phyloP scores from a whole-genome alignment of 2,888 invertebrate genomes.

The Chromoteleia sp. region DNA sequence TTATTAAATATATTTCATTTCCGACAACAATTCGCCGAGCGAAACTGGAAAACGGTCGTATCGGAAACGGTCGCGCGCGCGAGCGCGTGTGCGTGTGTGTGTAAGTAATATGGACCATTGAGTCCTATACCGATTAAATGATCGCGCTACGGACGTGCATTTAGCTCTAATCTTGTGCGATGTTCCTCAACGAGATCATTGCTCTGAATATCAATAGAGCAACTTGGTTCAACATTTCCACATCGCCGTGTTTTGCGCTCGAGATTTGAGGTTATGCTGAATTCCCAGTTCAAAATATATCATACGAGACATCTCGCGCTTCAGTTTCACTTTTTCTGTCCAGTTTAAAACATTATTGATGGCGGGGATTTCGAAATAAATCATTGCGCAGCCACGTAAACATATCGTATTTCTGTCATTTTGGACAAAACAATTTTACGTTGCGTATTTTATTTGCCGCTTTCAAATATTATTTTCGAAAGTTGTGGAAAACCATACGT shows the following conservation, averaged over 20 bases:
- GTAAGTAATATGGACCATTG: no score
- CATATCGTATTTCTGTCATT: conserved; percentile 25
- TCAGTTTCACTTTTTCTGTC: conserved; percentile 35
- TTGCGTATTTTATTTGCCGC: conserved; percentile 10
- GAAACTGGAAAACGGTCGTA: no score
- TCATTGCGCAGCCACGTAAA: conserved; percentile 12
- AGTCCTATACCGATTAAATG: no score
- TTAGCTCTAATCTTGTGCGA: conserved; percentile 64
- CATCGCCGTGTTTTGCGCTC: conserved; percentile 38
- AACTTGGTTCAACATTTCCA: conserved; percentile 53
- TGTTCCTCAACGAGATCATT: conserved; percentile 58
- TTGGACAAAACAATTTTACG: conserved; percentile 22
- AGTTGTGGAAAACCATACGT: conserved; percentile 16
- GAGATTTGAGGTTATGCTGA: conserved; percentile 27
- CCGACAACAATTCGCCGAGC: no score
- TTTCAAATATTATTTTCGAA: background rate
- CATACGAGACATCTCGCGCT: conserved; percentile 19
- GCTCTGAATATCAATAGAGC: conserved; percentile 56
- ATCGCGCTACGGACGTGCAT: conserved; percentile 38
- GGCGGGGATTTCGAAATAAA: conserved; percentile 13
- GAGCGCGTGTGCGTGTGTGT: no score
- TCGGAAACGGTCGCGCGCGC: no score
- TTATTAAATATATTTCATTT: no score
- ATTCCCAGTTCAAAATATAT: conserved; percentile 56
- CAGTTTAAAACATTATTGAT: conserved; percentile 45